Base-by-base conservation (phyloP, 2,888 invertebrate genomes). In the Xanthorhoe spadicearia region DNA sequence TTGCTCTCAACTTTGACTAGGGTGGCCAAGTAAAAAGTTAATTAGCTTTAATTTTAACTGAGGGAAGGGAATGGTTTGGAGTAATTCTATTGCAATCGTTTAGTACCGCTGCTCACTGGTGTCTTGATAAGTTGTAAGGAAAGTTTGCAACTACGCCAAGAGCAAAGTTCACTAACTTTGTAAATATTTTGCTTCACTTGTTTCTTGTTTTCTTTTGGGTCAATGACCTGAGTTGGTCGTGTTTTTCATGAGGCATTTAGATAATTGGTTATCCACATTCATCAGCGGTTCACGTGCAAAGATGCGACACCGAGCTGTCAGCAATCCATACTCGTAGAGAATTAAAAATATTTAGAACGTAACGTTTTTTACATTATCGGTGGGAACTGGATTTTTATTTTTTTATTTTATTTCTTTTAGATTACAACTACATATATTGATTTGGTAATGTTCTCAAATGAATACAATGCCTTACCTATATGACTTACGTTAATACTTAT, bases 41-140 rank as follows among this genome's bases (percentile, higher is more conserved):
- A 88, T 89, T 89, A 88, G 87, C 83, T 88, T 86, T 84, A 89
- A 90, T 90, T 90, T 88, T 90, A 85, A 88, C 84, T 82, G 83
- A 73, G 76, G 80, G 80, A 74, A 75, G 74, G 76, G 74, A 74
- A 63, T 64, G 55, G 59, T 62, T 46, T 81, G 79, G 80, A 80
- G 74, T 75, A 74, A 78, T 78, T 74, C 71, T 70, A 69, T 69
- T 75, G 73, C 63, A 66, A 76, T 64, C 70, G 67, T 66, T 72
- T 66, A 43, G 59, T 51, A 50, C 23, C 50, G 18, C 53, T 55
- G 48, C 59, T 56, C 51, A 53, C 52, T 54, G 48, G 43, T n/a
- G 46, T 46, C 57, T 64, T 64, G 66, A 67, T 51, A 43, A 38
- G 38, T 54, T 53, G n/a, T 3, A 19, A 61, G 46, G 28, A 35